Evolutionary conservation across 2,797 vertebrate species (phyloP), one percentile per base, ranked within the genome.

Genomic region (Mycteria americana): DNA sequence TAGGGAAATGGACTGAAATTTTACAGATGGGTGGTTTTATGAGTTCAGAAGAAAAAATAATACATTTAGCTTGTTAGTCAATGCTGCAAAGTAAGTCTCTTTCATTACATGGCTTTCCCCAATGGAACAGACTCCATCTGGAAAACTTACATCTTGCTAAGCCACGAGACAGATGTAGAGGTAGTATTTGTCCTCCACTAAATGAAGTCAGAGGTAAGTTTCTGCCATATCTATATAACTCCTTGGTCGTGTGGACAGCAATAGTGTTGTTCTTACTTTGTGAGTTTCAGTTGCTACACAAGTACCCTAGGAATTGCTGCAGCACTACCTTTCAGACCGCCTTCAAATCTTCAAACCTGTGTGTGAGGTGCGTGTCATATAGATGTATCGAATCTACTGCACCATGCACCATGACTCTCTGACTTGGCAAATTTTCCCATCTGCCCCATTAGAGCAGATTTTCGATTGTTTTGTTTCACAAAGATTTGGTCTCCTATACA

Each of bases 1-100:
- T 93, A 92, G 79, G 69, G 43, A 96, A 94, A 92, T 89, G 82
- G 76, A 81, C 41, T 72, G 54, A 95, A 93, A 89, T 95, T 95
- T 97, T 95, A 91, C 69, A 90, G 79, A 96, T 93, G 60, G 21
- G 6, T 95, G 45, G 33, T 41, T 96, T 94, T 84, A 92, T 90
- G 82, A 89, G 53, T 62, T 89, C 65, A 83, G 79, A 70, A 83
- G 22, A 63, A 91, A 75, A 86, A 91, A 75, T 8, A 72, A 68
- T 43, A 18, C 22, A 64, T 88, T 83, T 75, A 75, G 27, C 57
- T 88, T 91, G 43, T 65, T 94, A 90, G 27, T 8, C 73, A 93
- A 48, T 59, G 18, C 31, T 45, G 43, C 16, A 82, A 70, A 88
- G 25, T 87, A 63, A 53, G 10, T 88, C 24, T 72, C 28, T 62